phyloP scores from a whole-genome alignment of 2,113 vertebrate genomes.

The Amia ocellicauda region DNA sequence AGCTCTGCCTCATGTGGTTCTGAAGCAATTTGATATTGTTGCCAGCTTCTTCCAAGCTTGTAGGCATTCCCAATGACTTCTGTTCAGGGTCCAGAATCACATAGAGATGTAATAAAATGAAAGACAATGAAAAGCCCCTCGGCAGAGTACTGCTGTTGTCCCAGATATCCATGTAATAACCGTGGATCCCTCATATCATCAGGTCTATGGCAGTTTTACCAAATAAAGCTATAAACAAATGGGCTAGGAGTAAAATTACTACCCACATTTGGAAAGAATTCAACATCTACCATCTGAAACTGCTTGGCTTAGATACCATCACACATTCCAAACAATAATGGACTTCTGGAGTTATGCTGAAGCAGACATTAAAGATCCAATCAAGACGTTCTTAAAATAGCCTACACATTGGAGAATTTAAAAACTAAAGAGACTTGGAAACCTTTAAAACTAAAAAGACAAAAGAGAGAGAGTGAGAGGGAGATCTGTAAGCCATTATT shows the following conservation, averaged over 20 bases:
- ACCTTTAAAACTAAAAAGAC: no score
- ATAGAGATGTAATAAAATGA: slow-evolving; percentile 25
- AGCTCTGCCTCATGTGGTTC: slow-evolving; percentile 31
- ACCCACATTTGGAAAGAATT: slow-evolving; percentile 57
- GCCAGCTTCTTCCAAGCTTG: slow-evolving; percentile 38
- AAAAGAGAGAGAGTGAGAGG: no score
- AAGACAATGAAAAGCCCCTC: slow-evolving; percentile 37
- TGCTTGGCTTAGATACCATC: slow-evolving; percentile 51
- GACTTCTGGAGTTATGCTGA: slow-evolving; percentile 41
- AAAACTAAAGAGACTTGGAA: no score
- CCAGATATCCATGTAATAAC: slow-evolving; percentile 50
- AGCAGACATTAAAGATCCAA: slow-evolving; percentile 25
- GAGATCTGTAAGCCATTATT: no score
- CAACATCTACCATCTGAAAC: slow-evolving; percentile 46
- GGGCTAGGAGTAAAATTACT: slow-evolving; percentile 31
- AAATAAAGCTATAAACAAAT: slow-evolving; percentile 24
- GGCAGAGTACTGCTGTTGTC: slow-evolving; percentile 14
- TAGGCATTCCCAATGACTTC: slow-evolving; percentile 15
- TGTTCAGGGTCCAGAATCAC: not conserved
- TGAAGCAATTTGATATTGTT: slow-evolving; percentile 48
- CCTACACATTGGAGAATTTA: no score
- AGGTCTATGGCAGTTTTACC: slow-evolving; percentile 33
- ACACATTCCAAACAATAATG: slow-evolving; percentile 44
- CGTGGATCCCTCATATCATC: slow-evolving; percentile 28
- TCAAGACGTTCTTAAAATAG: no score